Conservation (phyloP, 2,113 vertebrate species). For the Heterotis niloticus region DNA sequence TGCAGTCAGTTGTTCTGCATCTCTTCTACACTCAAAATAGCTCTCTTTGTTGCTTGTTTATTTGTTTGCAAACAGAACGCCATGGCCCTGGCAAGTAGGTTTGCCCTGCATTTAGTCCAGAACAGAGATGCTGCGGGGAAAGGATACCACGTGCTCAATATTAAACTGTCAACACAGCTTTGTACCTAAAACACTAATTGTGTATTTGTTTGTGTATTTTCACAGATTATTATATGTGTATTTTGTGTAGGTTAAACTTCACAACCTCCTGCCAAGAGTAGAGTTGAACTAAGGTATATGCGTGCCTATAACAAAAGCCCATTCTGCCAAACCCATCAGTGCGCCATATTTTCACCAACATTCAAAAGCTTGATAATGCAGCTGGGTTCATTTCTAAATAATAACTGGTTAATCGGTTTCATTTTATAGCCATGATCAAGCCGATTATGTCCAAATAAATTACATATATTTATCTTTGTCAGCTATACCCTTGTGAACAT, state of each 20-base stretch:
- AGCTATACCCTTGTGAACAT: background rate
- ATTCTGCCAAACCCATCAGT: background rate
- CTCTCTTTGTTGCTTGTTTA: background rate
- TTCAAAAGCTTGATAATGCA: background rate
- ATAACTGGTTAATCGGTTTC: background rate
- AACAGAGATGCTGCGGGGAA: background rate
- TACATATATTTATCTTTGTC: background rate
- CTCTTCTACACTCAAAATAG: background rate
- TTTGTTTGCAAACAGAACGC: background rate
- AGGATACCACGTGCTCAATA: background rate
- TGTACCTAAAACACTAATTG: constrained; percentile 15
- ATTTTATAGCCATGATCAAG: background rate
- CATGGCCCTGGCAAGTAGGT: too few species aligned
- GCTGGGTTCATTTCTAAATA: background rate
- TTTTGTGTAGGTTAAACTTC: constrained; percentile 16
- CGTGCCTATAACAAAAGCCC: too few species aligned
- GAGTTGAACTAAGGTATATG: background rate
- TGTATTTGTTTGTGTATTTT: constrained; percentile 20
- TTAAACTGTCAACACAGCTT: background rate
- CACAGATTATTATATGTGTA: background rate
- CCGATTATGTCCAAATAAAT: background rate
- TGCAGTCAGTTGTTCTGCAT: background rate
- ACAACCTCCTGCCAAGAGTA: background rate
- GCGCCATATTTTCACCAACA: background rate
- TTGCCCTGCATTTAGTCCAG: too few species aligned